A percentile compares a stretch with the other conserved stretches of the same genome.
Conservation (phyloP, 2,888 invertebrate species). For the Euspilapteryx auroguttella region DNA sequence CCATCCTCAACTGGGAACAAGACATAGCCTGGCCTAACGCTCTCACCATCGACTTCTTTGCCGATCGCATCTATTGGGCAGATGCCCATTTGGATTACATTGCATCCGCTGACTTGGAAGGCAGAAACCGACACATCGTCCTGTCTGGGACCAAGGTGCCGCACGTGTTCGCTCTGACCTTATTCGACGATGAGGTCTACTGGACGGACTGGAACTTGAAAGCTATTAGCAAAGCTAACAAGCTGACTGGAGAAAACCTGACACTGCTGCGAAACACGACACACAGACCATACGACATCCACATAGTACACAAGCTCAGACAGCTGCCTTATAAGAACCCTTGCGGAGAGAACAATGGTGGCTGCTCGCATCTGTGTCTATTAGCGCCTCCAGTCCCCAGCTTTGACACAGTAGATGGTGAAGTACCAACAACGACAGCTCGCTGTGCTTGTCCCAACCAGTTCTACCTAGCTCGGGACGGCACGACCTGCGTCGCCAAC, state of each 20-base stretch:
- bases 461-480: slow-evolving; percentile 79
- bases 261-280: slow-evolving; percentile 84
- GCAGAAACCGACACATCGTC: slow-evolving; percentile 81
- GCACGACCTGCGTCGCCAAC: slow-evolving; percentile 90
- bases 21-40: slow-evolving; percentile 99
- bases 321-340: slow-evolving; percentile 88
- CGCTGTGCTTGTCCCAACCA: slow-evolving; percentile 95
- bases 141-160: slow-evolving; percentile 82
- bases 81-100: slow-evolving; percentile 98
- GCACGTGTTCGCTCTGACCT: slow-evolving; percentile 91
- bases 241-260: slow-evolving; percentile 81
- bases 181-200: slow-evolving; percentile 92
- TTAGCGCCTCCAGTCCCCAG: slow-evolving; percentile 71
- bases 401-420: too few relatives aligned
- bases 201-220: slow-evolving; percentile 99
- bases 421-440: background rate
- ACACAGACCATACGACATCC: slow-evolving; percentile 92
- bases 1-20: slow-evolving; percentile 88
- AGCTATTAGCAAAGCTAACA: slow-evolving; percentile 87
- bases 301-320: slow-evolving; percentile 86
- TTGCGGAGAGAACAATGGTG: slow-evolving; percentile 90
- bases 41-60: slow-evolving; percentile 93
- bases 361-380: slow-evolving; percentile 94
- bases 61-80: slow-evolving; percentile 94
- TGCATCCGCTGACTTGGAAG: slow-evolving; percentile 92